phyloP scores from a whole-genome alignment of 2,113 vertebrate species.

The Bambusicola thoracicus region DNA sequence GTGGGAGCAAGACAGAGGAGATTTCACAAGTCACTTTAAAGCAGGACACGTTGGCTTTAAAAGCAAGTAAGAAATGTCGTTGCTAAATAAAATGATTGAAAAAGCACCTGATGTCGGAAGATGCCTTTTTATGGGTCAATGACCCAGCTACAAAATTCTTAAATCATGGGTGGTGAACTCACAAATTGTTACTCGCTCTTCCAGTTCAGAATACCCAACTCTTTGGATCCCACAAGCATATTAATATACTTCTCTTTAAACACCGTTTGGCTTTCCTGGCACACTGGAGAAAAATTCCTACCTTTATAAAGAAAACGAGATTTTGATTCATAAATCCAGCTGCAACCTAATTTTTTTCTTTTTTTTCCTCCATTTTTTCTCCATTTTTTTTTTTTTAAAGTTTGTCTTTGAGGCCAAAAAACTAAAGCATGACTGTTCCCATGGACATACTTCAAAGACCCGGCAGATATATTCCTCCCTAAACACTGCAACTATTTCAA shows the following conservation, averaged over 20 bases:
- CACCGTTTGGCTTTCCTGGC: constrained; percentile 41
- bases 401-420: constrained; percentile 72
- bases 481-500: constrained; percentile 81
- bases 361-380: background rate
- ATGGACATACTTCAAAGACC: constrained; percentile 82
- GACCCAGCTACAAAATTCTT: constrained; percentile 63
- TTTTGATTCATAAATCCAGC: constrained; percentile 76
- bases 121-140: constrained; percentile 70
- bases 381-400: constrained; percentile 21
- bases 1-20: constrained; percentile 70
- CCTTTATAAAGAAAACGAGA: constrained; percentile 71
- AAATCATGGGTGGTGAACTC: constrained; percentile 64
- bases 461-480: constrained; percentile 80
- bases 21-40: constrained; percentile 72
- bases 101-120: constrained; percentile 58
- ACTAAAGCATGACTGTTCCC: constrained; percentile 75
- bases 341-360: background rate
- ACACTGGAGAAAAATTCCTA: constrained; percentile 28
- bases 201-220: constrained; percentile 18
- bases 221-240: constrained; percentile 24
- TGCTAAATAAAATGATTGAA: constrained; percentile 59
- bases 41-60: constrained; percentile 69
- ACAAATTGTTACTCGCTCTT: constrained; percentile 39
- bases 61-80: constrained; percentile 65
- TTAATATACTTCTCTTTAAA: constrained; percentile 42